Evolutionary conservation across 2,888 invertebrate genomes (phyloP), one percentile per base, ranked within the genome.

Genomic region (Drosophila niveifrons): DNA sequence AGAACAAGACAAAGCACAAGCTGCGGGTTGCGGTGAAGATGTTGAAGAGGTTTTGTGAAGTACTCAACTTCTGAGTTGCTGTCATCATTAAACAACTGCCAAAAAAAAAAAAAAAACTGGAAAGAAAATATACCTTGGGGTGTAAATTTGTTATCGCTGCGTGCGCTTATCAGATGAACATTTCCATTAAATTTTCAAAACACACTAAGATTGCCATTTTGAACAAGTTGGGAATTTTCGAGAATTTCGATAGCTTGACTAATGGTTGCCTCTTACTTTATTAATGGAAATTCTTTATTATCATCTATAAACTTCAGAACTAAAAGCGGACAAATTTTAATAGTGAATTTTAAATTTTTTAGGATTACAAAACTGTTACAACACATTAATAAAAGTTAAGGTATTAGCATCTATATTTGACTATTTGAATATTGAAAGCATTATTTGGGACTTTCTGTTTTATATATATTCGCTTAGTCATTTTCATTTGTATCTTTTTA

Each of bases 51-150:
- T 23, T 23, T 23, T 36, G 11, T 48, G 39, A 56, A 36, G 46
- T 62, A 46, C 36, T 36, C 36, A 2, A 11, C 36, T 23, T 23
- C 23, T 23, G 36, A 36, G 36, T n/a, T 11, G 36, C 41, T 80
- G 64, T 56, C 81, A 72, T 43, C 44, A 56, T 72, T 59, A 59
- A 52, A 59, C 46, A 66, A 66, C 72, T 86, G 72, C 81, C 80
- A 79, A 82, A 81, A 86, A 52, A 52, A n/a, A n/a, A n/a, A n/a
- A n/a, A n/a, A n/a, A n/a, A 31, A 9, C n/a, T 23, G 1, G 4
- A 23, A 34, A 11, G n/a, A n/a, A 36, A n/a, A 36, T 36, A 3
- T 31, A 31, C 10, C 31, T 58, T 23, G 31, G 52, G 59, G 48
- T 52, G 59, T 51, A 58, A 61, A 64, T 69, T 53, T 50, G 64